Percentiles rank a stretch among this genome's conserved stretches.
Evolutionary conservation across 2,888 invertebrate genomes (phyloP).

Genomic region (Pyrrhia umbra): DNA sequence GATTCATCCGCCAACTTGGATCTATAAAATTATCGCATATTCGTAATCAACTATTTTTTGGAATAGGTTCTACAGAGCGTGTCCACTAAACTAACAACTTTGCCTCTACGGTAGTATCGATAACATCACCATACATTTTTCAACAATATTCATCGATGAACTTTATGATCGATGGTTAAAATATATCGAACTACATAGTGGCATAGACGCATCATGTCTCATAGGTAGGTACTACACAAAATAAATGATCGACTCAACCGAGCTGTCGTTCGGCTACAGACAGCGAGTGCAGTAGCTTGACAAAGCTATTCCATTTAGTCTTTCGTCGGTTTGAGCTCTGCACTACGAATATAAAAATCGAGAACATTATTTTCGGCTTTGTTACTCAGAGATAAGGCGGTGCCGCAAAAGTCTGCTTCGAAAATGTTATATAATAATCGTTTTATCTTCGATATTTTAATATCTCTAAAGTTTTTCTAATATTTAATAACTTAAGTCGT

Average conservation of each 20-base stretch:
- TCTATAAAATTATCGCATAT: no score
- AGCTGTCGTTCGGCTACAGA: conserved; percentile 19
- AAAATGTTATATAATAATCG: not conserved
- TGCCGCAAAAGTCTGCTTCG: no score
- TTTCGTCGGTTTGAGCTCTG: conserved; percentile 9
- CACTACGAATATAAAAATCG: not conserved
- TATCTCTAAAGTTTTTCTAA: not conserved
- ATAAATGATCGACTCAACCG: conserved; percentile 33
- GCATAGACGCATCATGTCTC: conserved; percentile 1
- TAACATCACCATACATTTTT: conserved; percentile 5
- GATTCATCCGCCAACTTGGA: no score
- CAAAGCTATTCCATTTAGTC: conserved; percentile 37
- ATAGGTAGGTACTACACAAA: not conserved
- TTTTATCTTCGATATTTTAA: no score
- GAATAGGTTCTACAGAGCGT: not conserved
- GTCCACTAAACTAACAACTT: not conserved
- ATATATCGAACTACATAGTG: conserved; percentile 1
- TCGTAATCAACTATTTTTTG: no score
- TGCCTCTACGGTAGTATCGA: not conserved
- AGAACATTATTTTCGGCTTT: no score
- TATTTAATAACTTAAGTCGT: not conserved
- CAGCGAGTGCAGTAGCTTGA: conserved; percentile 13
- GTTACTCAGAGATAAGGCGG: not conserved
- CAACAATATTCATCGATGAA: conserved; percentile 1
- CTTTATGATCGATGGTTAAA: conserved; percentile 31